Evolutionary conservation across 2,113 vertebrate genomes (phyloP), one percentile per base, ranked within the genome.

Genomic region (Tragulus kanchil): DNA sequence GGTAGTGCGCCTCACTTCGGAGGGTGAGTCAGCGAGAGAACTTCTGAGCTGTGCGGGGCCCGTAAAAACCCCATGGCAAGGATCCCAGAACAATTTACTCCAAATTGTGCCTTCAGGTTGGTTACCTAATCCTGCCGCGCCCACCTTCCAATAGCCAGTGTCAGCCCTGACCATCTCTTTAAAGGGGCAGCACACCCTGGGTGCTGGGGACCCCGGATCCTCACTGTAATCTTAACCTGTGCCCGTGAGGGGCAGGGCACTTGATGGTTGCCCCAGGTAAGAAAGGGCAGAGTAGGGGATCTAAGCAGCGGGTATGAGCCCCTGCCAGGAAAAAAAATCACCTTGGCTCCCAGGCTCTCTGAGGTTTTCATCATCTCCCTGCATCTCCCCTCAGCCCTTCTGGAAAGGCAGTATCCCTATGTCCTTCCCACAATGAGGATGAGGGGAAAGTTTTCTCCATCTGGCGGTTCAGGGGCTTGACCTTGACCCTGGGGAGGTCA

Each of bases 11-110:
- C 96, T 97, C 97, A 97, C 92, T 96, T 96, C 54, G 6, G 12
- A 95, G 93, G 87, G 97, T 98, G 98, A 98, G 98, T 97, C 95
- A 98, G 97, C 86, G 25, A 92, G 91, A 96, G 97, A 94, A 94
- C 93, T 96, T 96, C 93, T 42, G 48, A 94, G 86, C 81, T 26
- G 81, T 73, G 81, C 79, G 96, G 93, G 93, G 97, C 96, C 97
- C 93, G 93, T 97, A 98, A 98, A 98, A 98, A 96, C 97, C 97
- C 96, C 92, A 96, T 98, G 99, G 98, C 98, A 98, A 93, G 21
- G 56, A 98, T 98, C 98, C 98, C 98, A 98, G 98, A 98, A 95
- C 96, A 97, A 98, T 98, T 98, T 98, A 98, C 94, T 98, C 98
- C 97, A 96, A 98, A 98, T 97, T 75, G 73, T 6, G 3, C 90